Evolutionary conservation across 1,140 invertebrate species (phyloP).

Genomic region (Lepidurus packardi): DNA sequence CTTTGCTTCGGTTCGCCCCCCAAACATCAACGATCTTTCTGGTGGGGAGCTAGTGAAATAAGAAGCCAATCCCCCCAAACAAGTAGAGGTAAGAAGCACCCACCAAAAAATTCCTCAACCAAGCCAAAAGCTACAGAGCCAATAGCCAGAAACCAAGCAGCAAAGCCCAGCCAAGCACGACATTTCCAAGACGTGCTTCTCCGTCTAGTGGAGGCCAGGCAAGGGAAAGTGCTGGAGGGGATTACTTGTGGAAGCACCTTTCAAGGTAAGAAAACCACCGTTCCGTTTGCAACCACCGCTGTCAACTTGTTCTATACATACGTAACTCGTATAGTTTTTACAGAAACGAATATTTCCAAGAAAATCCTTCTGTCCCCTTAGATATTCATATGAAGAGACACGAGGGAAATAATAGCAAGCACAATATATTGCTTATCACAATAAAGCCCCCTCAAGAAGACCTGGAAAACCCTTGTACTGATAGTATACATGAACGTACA

Average conservation of each 20-base stretch:
- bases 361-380: no score
- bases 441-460: no score
- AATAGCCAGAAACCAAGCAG: not conserved
- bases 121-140: constrained; percentile 17
- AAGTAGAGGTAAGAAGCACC: not conserved
- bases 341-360: no score
- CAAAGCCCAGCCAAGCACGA: not conserved
- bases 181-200: constrained; percentile 19
- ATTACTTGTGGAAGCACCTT: constrained; percentile 11
- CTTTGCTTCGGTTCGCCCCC: not conserved
- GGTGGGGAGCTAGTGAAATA: not conserved
- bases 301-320: not conserved
- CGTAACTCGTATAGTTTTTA: not conserved
- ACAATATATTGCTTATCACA: no score
- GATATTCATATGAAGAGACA: no score
- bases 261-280: constrained; percentile 14
- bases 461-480: not conserved
- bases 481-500: not conserved
- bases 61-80: not conserved
- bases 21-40: not conserved
- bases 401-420: no score
- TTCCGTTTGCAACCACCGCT: not conserved
- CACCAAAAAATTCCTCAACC: not conserved
- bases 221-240: not conserved
- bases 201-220: constrained; percentile 17